Base-by-base conservation (phyloP, 2,113 vertebrate species). In the Actinemys pallida region DNA sequence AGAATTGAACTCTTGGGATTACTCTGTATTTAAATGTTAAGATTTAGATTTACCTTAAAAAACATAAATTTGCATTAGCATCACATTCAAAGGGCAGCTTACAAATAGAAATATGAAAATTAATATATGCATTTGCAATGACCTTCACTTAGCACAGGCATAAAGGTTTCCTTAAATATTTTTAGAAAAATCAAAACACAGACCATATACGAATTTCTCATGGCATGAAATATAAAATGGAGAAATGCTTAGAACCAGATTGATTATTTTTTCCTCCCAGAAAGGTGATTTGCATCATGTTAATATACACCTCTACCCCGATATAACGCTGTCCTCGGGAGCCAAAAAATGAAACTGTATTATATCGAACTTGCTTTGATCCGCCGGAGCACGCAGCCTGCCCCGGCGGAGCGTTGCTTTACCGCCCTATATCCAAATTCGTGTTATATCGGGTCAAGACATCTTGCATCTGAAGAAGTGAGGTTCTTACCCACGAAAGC, bases 131-230 rank as follows among this genome's bases (percentile, higher is more conserved):
- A 90, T 29, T 54, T 54, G 52, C 25, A 87, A 27, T 54, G 9
- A 49, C 5, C 31, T 19, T 79, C 24, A 81, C 45, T 81, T 87
- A 31, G 8, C 5, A 65, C 31, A 87, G 16, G 29, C 35, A 76
- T 42, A 57, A 75, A 1, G 0, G 9, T 76, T 85, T 81, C 49
- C 45, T 82, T 11, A n/a, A 49, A 25, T 84, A 29, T 84, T 49
- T 84, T 84, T 84, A n/a, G 12, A 22, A 84, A 47, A 47, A 45
- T 13, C 10, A 76, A 76, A 45, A 81, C 3, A 57, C 0, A 0
- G 27, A 78, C 76, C 53, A 11, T 2, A 1, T 82, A 50, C 39
- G 81, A 83, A 27, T 14, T 69, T 59, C 69, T 50, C 76, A 89
- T 78, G 65, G 8, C 65, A n/a, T 81, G 83, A 81, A 83, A 65